Conservation (phyloP, 2,888 invertebrate species). For the Sturmia bella region DNA sequence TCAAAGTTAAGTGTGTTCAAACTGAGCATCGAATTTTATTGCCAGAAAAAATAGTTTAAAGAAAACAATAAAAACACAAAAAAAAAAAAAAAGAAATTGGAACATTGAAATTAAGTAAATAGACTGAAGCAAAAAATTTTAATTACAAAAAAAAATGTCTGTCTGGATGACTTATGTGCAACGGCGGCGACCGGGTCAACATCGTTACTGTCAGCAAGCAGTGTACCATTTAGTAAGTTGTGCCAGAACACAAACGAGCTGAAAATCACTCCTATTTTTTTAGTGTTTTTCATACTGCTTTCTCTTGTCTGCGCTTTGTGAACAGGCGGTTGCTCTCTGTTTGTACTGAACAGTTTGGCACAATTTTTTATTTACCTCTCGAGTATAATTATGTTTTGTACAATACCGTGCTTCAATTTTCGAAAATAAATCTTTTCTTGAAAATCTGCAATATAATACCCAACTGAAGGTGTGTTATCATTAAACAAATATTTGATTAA, state of each 20-base stretch:
- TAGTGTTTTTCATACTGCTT: no score
- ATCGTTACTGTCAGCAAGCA: constrained; percentile 51
- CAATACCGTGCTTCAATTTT: no score
- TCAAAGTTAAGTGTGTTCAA: constrained; percentile 1
- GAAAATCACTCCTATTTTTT: no score
- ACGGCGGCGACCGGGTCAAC: constrained; percentile 76
- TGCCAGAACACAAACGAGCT: background rate
- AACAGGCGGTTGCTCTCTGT: no score
- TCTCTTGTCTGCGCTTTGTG: no score
- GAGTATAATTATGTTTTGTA: no score
- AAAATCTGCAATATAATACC: no score
- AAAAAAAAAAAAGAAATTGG: background rate
- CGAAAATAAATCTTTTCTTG: no score
- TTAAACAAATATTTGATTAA: no score
- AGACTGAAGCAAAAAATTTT: background rate
- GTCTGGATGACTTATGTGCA: constrained; percentile 85
- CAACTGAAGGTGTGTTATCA: no score
- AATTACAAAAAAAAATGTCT: constrained; percentile 82
- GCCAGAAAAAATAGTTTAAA: constrained; percentile 8
- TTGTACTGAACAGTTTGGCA: no score
- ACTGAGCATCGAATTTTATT: background rate
- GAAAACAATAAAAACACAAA: background rate
- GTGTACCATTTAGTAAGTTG: constrained; percentile 61
- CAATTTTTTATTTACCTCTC: no score
- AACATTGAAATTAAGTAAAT: background rate